These are phyloP conservation scores for Lithophane semibrunnea DNA, from an alignment of 2,888 invertebrate species.

Conservation along the genomic window DNA sequence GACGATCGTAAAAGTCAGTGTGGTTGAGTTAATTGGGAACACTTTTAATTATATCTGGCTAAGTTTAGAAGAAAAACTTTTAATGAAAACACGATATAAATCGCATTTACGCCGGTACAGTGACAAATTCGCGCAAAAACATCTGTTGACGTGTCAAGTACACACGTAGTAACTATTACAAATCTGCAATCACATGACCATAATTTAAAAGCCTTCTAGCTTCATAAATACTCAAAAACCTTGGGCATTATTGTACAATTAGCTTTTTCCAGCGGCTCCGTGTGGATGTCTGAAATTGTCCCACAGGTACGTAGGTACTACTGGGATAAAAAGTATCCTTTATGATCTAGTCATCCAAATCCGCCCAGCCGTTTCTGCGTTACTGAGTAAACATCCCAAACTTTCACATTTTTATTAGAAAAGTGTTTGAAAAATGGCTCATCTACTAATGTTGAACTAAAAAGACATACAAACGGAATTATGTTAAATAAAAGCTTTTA, in stretches of 20 bases:
- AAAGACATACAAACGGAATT: no score
- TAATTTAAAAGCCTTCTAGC: constrained; percentile 21
- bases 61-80: neutral
- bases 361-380: no score
- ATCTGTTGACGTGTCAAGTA: constrained; percentile 15
- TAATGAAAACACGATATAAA: neutral
- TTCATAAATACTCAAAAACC: constrained; percentile 1
- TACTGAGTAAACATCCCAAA: no score
- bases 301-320: no score
- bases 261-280: no score
- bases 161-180: neutral
- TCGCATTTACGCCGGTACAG: constrained; percentile 1
- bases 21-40: neutral
- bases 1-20: neutral
- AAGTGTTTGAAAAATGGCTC: no score
- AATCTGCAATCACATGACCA: constrained; percentile 19
- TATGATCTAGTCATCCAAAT: no score
- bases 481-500: no score
- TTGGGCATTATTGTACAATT: neutral
- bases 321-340: no score
- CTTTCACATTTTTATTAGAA: no score
- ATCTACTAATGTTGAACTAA: no score
- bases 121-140: constrained; percentile 35
- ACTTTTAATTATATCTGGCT: neutral
- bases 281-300: no score